Conservation (phyloP, 2,888 invertebrate species). For the Rotaria socialis region DNA sequence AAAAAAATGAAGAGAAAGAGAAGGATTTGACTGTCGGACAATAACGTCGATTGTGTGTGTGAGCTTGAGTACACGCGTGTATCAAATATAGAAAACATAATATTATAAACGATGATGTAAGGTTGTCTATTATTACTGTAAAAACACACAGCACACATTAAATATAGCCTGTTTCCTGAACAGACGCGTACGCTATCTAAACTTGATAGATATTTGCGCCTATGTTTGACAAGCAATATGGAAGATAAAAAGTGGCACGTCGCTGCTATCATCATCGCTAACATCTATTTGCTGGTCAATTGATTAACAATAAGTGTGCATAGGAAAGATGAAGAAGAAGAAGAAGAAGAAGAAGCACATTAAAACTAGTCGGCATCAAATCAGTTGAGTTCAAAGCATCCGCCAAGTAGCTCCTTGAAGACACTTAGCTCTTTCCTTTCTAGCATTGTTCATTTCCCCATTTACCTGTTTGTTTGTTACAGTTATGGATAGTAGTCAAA, state of each 20-base stretch:
- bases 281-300: neutral
- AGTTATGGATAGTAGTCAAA: neutral
- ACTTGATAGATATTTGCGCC: neutral
- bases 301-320: neutral
- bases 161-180: neutral
- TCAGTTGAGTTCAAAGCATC: neutral
- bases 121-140: neutral
- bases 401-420: neutral
- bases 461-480: neutral
- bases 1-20: neutral
- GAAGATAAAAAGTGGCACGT: conserved; percentile 1
- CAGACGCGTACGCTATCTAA: neutral
- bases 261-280: neutral
- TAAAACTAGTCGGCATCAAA: neutral
- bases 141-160: neutral
- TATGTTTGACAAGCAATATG: neutral
- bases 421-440: neutral
- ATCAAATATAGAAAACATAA: neutral
- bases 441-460: neutral
- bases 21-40: conserved; percentile 7
- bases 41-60: neutral
- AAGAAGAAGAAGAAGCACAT: neutral
- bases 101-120: conserved; percentile 1
- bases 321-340: neutral
- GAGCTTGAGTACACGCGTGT: neutral